A percentile compares a stretch with the other conserved stretches of the same genome.
Evolutionary conservation across 2,888 invertebrate species (phyloP).

Genomic region (Hydrotaea cyrtoneurina): DNA sequence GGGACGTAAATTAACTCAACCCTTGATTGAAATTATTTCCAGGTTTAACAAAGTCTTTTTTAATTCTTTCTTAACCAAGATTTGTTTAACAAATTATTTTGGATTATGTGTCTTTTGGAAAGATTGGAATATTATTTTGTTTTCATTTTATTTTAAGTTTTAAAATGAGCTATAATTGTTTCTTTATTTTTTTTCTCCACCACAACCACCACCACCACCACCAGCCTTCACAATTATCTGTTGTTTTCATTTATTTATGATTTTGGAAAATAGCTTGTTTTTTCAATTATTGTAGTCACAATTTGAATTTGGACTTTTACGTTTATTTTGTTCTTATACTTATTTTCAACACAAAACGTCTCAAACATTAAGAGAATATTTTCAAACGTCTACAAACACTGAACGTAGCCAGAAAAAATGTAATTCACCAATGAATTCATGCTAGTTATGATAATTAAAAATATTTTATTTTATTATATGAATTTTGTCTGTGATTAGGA

Average conservation of each 20-base stretch:
- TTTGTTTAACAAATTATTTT: slow-evolving; percentile 56
- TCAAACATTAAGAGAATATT: slow-evolving; percentile 37
- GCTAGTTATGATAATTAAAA: too few relatives aligned
- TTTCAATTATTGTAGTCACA: slow-evolving; percentile 66
- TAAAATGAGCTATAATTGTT: slow-evolving; percentile 58
- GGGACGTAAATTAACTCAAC: slow-evolving; percentile 92
- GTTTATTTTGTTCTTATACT: slow-evolving; percentile 18
- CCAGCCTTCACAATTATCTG: slow-evolving; percentile 50
- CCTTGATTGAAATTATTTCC: slow-evolving; percentile 94
- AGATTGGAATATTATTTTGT: slow-evolving; percentile 43
- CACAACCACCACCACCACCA: slow-evolving; percentile 54
- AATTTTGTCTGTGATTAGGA: background rate
- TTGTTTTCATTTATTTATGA: slow-evolving; percentile 50
- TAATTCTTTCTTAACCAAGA: slow-evolving; percentile 49
- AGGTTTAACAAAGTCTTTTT: slow-evolving; percentile 85
- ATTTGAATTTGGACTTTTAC: slow-evolving; percentile 8
- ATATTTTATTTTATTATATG: background rate
- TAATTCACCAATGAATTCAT: background rate
- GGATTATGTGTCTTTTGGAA: slow-evolving; percentile 55
- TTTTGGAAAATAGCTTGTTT: slow-evolving; percentile 59
- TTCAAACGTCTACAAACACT: slow-evolving; percentile 26
- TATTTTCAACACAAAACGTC: slow-evolving; percentile 54
- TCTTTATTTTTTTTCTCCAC: slow-evolving; percentile 32
- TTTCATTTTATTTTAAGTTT: slow-evolving; percentile 50
- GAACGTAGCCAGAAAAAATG: slow-evolving; percentile 36